Evolutionary conservation across 2,888 invertebrate genomes (phyloP), one percentile per base, ranked within the genome.

Genomic region (Cerceris rybyensis): DNA sequence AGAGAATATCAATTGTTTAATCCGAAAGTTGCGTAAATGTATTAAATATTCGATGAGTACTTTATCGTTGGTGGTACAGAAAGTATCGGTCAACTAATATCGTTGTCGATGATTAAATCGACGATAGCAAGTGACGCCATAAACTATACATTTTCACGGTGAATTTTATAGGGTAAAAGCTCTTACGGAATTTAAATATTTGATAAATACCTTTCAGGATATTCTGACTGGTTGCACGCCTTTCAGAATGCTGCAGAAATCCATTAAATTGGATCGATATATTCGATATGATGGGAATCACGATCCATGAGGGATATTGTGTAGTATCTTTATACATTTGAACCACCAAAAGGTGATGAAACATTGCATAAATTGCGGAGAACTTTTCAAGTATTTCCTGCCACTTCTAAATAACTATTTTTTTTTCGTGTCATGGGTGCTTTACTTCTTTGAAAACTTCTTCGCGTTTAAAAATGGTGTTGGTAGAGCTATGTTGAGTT

Each of bases 161-260:
- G 7, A 14, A 59, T 59, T 59, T 42, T n/a, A 41, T 14, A 14
- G 42, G 43, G 50, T 60, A 64, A 54, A 49, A 58, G 39, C 41
- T 64, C 61, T 63, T 46, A 13, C 50, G 50, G 14, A 16, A 58
- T 16, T 64, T 57, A 70, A 70, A 64, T 14, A 58, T 64, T 70
- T 50, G 50, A 70, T 54, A 60, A 58, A 16, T 58, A 57, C 55
- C 70, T 14, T 43, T 55, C 63, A 41, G 55, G 28, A 57, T 63
- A 49, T 70, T 43, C n/a, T 4, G 6, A 11, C 46, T 28, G 58
- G 28, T 63, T 55, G 42, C 41, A 42, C 42, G 54, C 46, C 43
- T 7, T 17, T 8, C 28, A 17, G 5, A 14, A 14, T 46, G 63
- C 55, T 63, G 28, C 28, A 28, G 28, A 28, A 28, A 46, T 17